Conservation (phyloP, 2,888 invertebrate genomes). For the Nudaria mundana region DNA sequence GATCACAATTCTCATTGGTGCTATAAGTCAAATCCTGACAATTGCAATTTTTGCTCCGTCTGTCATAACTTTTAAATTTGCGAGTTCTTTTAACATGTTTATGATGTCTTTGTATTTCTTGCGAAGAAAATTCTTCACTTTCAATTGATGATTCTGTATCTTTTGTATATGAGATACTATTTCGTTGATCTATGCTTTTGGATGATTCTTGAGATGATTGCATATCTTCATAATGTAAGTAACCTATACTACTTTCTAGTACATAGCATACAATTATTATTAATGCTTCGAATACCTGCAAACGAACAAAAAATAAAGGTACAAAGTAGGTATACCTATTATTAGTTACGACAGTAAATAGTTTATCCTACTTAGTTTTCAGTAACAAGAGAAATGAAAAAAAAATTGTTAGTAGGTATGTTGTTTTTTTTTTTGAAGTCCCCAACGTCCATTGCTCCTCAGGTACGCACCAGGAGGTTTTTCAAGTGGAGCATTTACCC, state of each 20-base stretch:
- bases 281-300: constrained; percentile 12
- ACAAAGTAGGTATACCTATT: too few species aligned
- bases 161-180: not conserved
- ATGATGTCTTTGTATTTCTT: not conserved
- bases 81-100: not conserved
- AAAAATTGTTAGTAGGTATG: too few species aligned
- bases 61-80: not conserved
- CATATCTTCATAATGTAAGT: not conserved
- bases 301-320: not conserved
- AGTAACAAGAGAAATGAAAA: not conserved
- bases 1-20: not conserved
- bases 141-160: not conserved
- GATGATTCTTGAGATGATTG: not conserved
- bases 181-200: not conserved
- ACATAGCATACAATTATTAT: constrained; percentile 7
- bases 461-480: too few species aligned
- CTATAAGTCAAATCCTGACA: not conserved
- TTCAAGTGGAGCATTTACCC: too few species aligned
- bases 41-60: not conserved
- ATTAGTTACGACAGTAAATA: not conserved
- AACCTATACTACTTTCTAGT: constrained; percentile 4
- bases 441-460: too few species aligned
- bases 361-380: not conserved
- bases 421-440: too few species aligned
- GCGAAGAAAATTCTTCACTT: not conserved